A percentile compares a stretch with the other conserved stretches of the same genome.
phyloP scores from a whole-genome alignment of 2,113 vertebrate genomes.

The Myrmophylax atrothorax region DNA sequence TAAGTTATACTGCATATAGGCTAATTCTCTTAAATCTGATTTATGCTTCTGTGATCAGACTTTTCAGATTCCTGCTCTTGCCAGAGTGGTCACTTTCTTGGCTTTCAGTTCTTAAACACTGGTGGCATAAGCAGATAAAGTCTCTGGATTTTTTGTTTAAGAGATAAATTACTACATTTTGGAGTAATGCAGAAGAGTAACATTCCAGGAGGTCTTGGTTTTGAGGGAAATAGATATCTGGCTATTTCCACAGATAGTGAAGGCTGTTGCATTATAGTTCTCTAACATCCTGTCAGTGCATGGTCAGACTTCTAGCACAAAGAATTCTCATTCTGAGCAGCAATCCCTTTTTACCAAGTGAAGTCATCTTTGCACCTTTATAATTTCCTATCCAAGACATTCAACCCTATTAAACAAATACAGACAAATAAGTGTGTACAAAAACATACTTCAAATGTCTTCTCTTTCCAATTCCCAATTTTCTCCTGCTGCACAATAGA shows the following conservation, averaged over 20 bases:
- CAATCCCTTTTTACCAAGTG: not conserved
- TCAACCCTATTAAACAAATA: not conserved
- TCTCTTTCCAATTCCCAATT: not conserved
- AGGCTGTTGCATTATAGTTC: not conserved
- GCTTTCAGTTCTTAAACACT: not conserved
- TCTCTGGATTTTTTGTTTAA: not conserved
- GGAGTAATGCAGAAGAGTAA: not conserved
- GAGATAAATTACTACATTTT: not conserved
- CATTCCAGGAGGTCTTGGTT: not conserved
- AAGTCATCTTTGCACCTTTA: not conserved
- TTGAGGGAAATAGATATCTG: not conserved
- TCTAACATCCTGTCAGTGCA: not conserved
- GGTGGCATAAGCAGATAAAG: not conserved
- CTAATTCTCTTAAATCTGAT: not conserved
- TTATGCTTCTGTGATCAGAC: not conserved
- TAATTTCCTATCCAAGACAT: not conserved
- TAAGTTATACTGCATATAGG: not conserved
- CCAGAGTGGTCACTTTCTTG: not conserved
- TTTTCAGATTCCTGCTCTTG: not conserved
- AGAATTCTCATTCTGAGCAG: not conserved
- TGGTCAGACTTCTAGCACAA: not conserved
- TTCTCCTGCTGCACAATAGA: not conserved
- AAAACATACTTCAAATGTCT: not conserved
- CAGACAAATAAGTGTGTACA: not conserved
- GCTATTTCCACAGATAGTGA: not conserved